Percentiles rank a stretch among this genome's conserved stretches.
phyloP scores from a whole-genome alignment of 1,140 invertebrate species.

The Aphelinus atriplicis region DNA sequence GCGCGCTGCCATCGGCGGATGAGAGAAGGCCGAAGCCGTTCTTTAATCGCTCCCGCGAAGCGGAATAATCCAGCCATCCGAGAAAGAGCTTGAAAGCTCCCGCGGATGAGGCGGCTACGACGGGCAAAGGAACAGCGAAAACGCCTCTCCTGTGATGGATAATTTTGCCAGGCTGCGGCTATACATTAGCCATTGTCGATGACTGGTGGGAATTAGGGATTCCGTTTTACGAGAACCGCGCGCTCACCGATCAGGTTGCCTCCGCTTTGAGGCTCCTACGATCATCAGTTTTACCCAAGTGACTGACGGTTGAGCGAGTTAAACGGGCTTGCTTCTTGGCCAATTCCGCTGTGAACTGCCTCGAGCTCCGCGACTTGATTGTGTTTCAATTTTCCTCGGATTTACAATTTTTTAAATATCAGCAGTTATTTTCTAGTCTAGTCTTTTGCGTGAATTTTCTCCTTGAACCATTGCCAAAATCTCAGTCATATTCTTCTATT shows the following conservation, averaged over 20 bases:
- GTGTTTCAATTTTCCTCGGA: too few relatives aligned
- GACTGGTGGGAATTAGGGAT: constrained; percentile 13
- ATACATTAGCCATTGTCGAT: constrained; percentile 32
- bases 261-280: background rate
- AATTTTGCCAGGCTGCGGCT: constrained; percentile 11
- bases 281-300: background rate
- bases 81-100: constrained; percentile 32
- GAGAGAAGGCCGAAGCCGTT: background rate
- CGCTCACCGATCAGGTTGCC: background rate
- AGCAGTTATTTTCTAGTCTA: too few relatives aligned
- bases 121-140: constrained; percentile 2
- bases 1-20: constrained; percentile 11
- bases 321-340: too few relatives aligned
- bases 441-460: too few relatives aligned
- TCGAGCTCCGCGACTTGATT: too few relatives aligned
- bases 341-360: too few relatives aligned
- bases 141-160: constrained; percentile 18
- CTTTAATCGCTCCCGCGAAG: constrained; percentile 46
- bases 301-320: background rate
- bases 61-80: constrained; percentile 44
- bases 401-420: too few relatives aligned
- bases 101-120: constrained; percentile 10
- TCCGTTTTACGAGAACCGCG: constrained; percentile 1
- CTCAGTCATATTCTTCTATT: too few relatives aligned
- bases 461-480: too few relatives aligned